A percentile compares a stretch with the other conserved stretches of the same genome.
Conservation (phyloP, 2,888 invertebrate species). For the Dryococelus australis region DNA sequence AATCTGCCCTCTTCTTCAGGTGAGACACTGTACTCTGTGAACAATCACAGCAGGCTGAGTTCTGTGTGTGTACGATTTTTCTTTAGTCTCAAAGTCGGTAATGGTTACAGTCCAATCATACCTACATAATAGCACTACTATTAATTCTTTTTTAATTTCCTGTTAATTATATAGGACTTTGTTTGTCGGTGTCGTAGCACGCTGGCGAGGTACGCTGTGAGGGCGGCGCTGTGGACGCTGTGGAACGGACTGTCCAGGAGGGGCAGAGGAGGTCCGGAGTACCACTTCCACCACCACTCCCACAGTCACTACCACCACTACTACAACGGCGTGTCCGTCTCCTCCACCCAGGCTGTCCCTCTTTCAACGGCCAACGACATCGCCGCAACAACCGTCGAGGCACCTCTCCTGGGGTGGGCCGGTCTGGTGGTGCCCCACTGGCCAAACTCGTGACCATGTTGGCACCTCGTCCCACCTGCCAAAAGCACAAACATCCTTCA, state of each 20-base stretch:
- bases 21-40: no score
- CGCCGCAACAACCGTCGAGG: background rate
- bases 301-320: conserved; percentile 24
- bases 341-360: background rate
- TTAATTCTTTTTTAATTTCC: no score
- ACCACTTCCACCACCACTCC: conserved; percentile 23
- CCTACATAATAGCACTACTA: no score
- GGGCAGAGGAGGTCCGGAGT: background rate
- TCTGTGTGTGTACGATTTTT: no score
- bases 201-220: background rate
- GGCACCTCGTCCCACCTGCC: no score
- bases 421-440: background rate
- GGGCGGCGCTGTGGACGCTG: background rate
- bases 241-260: background rate
- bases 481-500: no score
- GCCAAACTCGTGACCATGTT: background rate
- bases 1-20: no score
- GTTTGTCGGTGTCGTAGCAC: background rate
- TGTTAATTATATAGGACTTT: no score
- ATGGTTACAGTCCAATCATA: no score
- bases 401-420: background rate
- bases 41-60: no score
- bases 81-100: no score
- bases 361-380: background rate
- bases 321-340: background rate